Base-by-base conservation (phyloP, 2,113 vertebrate species). In the Edolisoma coerulescens region DNA sequence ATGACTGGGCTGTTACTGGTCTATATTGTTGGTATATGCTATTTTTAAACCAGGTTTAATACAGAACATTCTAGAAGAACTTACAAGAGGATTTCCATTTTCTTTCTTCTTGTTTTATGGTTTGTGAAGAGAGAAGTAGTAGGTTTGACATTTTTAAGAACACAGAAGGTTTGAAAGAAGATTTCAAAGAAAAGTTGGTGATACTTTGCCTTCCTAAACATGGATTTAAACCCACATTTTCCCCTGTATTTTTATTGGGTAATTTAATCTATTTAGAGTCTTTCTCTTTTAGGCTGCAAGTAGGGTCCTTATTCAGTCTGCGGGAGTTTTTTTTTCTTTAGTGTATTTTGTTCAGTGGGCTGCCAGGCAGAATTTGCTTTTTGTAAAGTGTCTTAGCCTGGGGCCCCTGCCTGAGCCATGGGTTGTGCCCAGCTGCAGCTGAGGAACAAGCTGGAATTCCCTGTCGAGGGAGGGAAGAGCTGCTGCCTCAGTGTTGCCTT, bases 21-120 rank as follows among this genome's bases (percentile, higher is more conserved):
- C 59, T 69, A 17, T 86, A 45, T 65, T 88, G 49, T 85, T 87
- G 49, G 24, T 27, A 41, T 60, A 17, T 33, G 13, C 68, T 93
- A 50, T 85, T 97, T 92, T 83, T 24, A 88, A 88, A 35, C 45
- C 23, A 39, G 64, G 15, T 60, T 89, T 75, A 69, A 39, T 41
- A 41, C 27, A 69, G 22, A 70, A 68, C 7, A 13, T 79, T 79
- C 24, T 17, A 42, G 57, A 73, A 76, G 44, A 84, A 82, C 33
- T 56, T 78, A 64, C 9, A 39, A 60, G 37, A 74, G n/a, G 23
- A 64, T 78, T 94, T 95, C 16, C 4, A 7, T 91, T 77, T 90
- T 64, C n/a, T 85, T 84, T 59, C 21, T 39, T 75, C 50, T 74
- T 78, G 13, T 30, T 39, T 47, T 9, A 22, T 67, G 64, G 42